phyloP scores from a whole-genome alignment of 2,888 invertebrate genomes.

The Oligia latruncula region DNA sequence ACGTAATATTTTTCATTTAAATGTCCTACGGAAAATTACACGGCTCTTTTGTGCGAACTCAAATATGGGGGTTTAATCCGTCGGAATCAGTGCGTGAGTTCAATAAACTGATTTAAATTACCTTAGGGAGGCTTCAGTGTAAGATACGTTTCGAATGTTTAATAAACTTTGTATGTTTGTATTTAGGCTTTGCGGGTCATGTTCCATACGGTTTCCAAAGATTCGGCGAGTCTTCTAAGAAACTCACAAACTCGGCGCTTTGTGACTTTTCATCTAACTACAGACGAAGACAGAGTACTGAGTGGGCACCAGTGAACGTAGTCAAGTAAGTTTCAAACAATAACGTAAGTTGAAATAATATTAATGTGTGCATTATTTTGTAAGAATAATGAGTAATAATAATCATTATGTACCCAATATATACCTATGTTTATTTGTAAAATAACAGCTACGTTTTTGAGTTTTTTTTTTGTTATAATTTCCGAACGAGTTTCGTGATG shows the following conservation, averaged over 20 bases:
- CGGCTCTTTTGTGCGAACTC: constrained; percentile 83
- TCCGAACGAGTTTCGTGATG: constrained; percentile 36
- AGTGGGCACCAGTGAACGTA: constrained; percentile 93
- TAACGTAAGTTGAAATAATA: not conserved
- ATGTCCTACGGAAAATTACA: constrained; percentile 86
- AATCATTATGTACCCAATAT: not conserved
- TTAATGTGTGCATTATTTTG: not conserved
- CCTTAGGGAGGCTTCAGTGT: not conserved
- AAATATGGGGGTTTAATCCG: constrained; percentile 88
- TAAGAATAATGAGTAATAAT: constrained; percentile 3
- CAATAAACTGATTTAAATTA: not conserved
- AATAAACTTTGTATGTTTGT: constrained; percentile 15
- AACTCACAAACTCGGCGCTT: constrained; percentile 92
- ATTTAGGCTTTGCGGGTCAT: constrained; percentile 91
- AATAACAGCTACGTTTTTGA: too few relatives aligned
- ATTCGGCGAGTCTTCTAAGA: constrained; percentile 91
- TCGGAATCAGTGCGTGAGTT: constrained; percentile 83
- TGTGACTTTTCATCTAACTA: constrained; percentile 94
- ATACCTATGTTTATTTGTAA: too few relatives aligned
- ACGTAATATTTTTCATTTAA: constrained; percentile 39
- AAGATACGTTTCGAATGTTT: not conserved
- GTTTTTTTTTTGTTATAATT: constrained; percentile 8
- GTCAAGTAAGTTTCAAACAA: constrained; percentile 81
- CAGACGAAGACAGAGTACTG: constrained; percentile 92
- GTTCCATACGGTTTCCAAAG: constrained; percentile 92